Percentiles rank a stretch among this genome's conserved stretches.
phyloP scores from a whole-genome alignment of 2,797 vertebrate species.

The Scarus forsteni region DNA sequence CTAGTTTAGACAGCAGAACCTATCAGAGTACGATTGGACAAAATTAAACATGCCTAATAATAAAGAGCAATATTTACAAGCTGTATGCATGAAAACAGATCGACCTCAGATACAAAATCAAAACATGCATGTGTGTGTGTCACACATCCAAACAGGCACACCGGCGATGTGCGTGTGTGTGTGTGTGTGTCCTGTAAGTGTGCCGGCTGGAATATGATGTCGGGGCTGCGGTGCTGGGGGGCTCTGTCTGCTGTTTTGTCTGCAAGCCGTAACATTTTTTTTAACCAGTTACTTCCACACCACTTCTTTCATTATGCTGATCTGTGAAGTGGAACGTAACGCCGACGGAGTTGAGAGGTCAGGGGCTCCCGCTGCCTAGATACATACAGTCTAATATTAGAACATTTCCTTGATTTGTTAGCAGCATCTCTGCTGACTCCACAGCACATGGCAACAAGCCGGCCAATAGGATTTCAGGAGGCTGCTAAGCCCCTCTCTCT shows the following conservation, averaged over 20 bases:
- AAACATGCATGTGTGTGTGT: neutral
- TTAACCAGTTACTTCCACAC: slow-evolving; percentile 78
- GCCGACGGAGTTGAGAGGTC: slow-evolving; percentile 79
- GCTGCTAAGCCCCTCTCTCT: slow-evolving; percentile 77
- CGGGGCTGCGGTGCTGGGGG: slow-evolving; percentile 18
- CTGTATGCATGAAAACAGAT: neutral
- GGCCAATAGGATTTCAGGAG: slow-evolving; percentile 82
- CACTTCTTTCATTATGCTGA: slow-evolving; percentile 78
- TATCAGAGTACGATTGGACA: neutral
- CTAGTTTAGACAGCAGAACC: slow-evolving; percentile 30
- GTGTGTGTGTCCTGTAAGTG: slow-evolving; percentile 11
- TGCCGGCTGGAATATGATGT: slow-evolving; percentile 48
- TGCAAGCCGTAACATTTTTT: slow-evolving; percentile 62
- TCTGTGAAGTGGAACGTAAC: slow-evolving; percentile 79
- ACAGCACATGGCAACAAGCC: slow-evolving; percentile 79
- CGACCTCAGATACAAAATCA: neutral
- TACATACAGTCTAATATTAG: slow-evolving; percentile 88
- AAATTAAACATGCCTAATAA: neutral
- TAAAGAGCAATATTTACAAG: neutral
- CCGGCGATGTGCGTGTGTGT: neutral
- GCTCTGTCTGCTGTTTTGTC: slow-evolving; percentile 60
- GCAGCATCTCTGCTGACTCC: slow-evolving; percentile 82
- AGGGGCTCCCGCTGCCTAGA: slow-evolving; percentile 83
- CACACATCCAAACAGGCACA: neutral
- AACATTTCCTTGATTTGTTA: slow-evolving; percentile 86